Evolutionary conservation across 2,113 vertebrate species (phyloP), one percentile per base, ranked within the genome.

Genomic region (Ctenomys sociabilis): DNA sequence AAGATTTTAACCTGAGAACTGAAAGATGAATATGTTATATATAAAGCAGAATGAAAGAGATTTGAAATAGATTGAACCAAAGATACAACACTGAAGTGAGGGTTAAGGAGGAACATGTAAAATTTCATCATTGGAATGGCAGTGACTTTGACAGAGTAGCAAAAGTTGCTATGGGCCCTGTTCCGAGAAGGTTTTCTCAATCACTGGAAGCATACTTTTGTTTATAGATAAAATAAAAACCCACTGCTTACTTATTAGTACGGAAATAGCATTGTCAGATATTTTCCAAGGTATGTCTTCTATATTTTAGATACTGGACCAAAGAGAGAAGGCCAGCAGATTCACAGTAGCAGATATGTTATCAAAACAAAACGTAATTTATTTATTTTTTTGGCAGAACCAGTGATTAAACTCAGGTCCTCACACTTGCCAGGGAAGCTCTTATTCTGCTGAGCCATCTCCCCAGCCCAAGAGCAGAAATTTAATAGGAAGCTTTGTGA

Each of bases 291-390:
- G 63, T 59, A 8, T 49, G 83, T 84, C 37, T 82, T 91, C 61
- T 88, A 12, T 89, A 43, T 35, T 81, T 19, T 12, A 64, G 10
- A 92, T 28, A 73, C 35, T 88, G 26, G 17, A 26, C 16, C 64
- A 61, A 68, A 66, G 24, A 12, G 66, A 40, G 66, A 77, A 82
- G 14, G 7, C 14, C 21, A 94, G 22, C 37, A 92, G 80, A 86
- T 89, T 6, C 5, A 66, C 28, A 12, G 66, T n/a, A 30, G 21
- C 72, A 73, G 72, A 40, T 22, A 92, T 64, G 52, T 82, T 61
- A 82, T 1, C 22, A 91, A 70, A 70, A 77, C 89, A 68, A 93
- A n/a, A n/a, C n/a, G n/a, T n/a, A n/a, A n/a, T n/a, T n/a, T n/a
- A n/a, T n/a, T n/a, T n/a, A n/a, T n/a, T n/a, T n/a, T n/a, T n/a